phyloP scores from a whole-genome alignment of 1,140 invertebrate species.

The Lepidotrigona ventralis region DNA sequence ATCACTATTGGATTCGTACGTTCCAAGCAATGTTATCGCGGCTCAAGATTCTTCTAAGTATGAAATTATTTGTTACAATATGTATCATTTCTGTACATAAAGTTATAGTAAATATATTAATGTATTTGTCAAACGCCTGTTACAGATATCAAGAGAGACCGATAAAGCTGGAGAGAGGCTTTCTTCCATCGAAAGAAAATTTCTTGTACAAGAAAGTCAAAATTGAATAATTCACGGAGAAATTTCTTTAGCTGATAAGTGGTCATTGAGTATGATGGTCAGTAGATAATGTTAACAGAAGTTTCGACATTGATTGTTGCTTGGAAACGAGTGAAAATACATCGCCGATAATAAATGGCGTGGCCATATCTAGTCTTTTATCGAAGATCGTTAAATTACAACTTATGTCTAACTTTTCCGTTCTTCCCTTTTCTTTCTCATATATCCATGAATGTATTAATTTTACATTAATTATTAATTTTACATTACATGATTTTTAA shows the following conservation, averaged over 20 bases:
- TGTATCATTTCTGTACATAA: neutral
- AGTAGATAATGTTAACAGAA: constrained; percentile 30
- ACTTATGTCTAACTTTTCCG: neutral
- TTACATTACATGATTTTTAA: constrained; percentile 19
- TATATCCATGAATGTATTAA: neutral
- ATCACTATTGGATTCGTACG: constrained; percentile 75
- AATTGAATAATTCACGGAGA: constrained; percentile 52
- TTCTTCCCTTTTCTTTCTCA: neutral
- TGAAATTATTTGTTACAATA: neutral
- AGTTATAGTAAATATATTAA: no score
- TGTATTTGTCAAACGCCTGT: constrained; percentile 3
- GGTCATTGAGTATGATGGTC: constrained; percentile 43
- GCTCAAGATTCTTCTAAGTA: constrained; percentile 75
- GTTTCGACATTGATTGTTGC: constrained; percentile 18
- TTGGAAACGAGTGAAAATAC: constrained; percentile 27
- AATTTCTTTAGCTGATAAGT: constrained; percentile 3
- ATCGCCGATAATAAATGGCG: constrained; percentile 1
- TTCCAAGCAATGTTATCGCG: constrained; percentile 75
- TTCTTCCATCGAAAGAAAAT: constrained; percentile 77
- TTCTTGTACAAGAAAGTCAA: constrained; percentile 74
- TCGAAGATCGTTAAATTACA: constrained; percentile 47
- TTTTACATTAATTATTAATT: constrained; percentile 24
- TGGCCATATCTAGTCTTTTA: constrained; percentile 67
- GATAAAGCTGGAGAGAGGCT: constrained; percentile 76
- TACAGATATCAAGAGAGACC: constrained; percentile 76